Base-by-base conservation (phyloP, 30 jellyfish, hydroid and myxozoan genomes). In the Turritopsis rubra region DNA sequence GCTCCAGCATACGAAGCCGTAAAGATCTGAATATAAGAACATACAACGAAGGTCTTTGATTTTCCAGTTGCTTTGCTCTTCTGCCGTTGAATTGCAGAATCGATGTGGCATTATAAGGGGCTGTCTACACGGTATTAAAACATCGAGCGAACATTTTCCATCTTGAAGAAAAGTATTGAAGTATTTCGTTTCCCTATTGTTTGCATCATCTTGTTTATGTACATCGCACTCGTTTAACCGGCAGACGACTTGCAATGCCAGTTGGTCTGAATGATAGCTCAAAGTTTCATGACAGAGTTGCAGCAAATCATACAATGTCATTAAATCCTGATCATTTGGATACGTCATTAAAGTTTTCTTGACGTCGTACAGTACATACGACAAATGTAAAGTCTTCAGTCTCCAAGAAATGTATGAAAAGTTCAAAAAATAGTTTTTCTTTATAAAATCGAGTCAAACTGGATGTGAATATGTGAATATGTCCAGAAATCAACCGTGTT, bases 271-370 rank as follows among this genome's bases (percentile, higher is more conserved):
- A 71, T 89, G 94, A 21, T 73, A 25, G n/a, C 80, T 73, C 16
- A 89, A 85, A 9, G 90, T 90, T 24, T 84, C 96, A 0, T 65
- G 29, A 21, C 94, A 81, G 31, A 89, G 81, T 66, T 89, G 86
- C n/a, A 89, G 75, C 16, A 81, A 66, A 72, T 89, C 96, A 52
- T 72, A 29, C 81, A 89, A 24, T 71, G 85, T 70, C 71, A 41
- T 80, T 53, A 89, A 77, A 52, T 84, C 93, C 25, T 53, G 52
- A 65, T 89, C 94, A 20, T 85, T 76, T 21, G 96, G 86, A 21
- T 20, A 83, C 9, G 68, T 28, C 13, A 85, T 19, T 75, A 85
- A 53, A 21, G 90, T 85, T 81, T 76, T 52, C 53, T 65, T 22
- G 52, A 84, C 80, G 83, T 89, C 94, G 81, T 79, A 71, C 78